Percentiles rank a stretch among this genome's conserved stretches.
Conservation (phyloP, 2,888 invertebrate species). For the Tachystola acroxantha region DNA sequence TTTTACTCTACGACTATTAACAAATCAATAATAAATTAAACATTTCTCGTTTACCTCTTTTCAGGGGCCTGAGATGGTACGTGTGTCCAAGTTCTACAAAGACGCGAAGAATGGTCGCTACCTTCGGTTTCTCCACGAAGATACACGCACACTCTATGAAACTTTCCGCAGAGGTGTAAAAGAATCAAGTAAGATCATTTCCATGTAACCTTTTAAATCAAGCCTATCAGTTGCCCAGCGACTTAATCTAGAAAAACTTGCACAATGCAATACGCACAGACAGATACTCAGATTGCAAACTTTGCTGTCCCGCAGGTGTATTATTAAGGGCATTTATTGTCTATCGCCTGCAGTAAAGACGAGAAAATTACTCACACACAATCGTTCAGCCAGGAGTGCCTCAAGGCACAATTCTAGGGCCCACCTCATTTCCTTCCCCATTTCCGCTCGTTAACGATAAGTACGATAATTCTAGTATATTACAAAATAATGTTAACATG, state of each 20-base stretch:
- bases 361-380: constrained; percentile 28
- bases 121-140: constrained; percentile 90
- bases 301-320: not conserved
- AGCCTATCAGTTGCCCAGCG: too few relatives aligned
- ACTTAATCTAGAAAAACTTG: too few relatives aligned
- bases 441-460: constrained; percentile 64
- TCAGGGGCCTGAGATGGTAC: constrained; percentile 92
- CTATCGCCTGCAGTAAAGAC: constrained; percentile 23
- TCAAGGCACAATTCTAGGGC: constrained; percentile 43
- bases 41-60: constrained; percentile 38
- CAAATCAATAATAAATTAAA: not conserved
- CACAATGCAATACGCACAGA: too few relatives aligned
- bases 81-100: constrained; percentile 93
- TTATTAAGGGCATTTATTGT: constrained; percentile 7
- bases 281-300: not conserved
- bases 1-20: too few relatives aligned
- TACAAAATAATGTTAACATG: constrained; percentile 59
- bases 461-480: constrained; percentile 55
- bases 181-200: constrained; percentile 86
- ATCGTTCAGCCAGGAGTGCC: constrained; percentile 40
- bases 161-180: constrained; percentile 94
- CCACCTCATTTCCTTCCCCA: constrained; percentile 46
- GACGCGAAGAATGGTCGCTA: constrained; percentile 93
- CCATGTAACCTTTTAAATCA: too few relatives aligned
- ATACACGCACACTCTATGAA: constrained; percentile 93